phyloP scores from a whole-genome alignment of 37 sponge, comb jelly and placozoan species.

The Cliona cf. orientalis region DNA sequence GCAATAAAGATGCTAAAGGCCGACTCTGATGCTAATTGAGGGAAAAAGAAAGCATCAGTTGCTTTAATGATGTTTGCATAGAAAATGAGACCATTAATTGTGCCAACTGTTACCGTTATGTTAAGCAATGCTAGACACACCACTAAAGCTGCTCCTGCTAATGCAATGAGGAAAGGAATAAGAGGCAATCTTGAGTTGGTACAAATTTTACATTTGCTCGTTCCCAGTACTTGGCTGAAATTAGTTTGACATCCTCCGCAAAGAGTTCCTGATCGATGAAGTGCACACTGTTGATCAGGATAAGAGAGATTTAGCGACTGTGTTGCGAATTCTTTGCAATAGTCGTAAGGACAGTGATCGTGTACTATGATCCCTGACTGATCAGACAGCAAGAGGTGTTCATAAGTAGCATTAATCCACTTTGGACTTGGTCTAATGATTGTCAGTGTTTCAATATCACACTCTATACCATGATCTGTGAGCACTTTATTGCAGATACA shows the following conservation, averaged over 20 bases:
- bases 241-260: background rate
- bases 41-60: background rate
- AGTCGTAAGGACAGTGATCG: background rate
- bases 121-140: background rate
- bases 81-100: background rate
- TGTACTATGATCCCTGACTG: background rate
- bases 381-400: too few species aligned
- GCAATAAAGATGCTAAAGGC: too few species aligned
- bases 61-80: background rate
- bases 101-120: background rate
- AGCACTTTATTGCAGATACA: too few species aligned
- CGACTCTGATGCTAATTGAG: too few species aligned
- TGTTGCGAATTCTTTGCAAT: background rate
- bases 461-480: too few species aligned
- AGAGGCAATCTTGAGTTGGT: background rate
- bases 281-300: background rate
- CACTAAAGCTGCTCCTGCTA: background rate
- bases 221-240: background rate
- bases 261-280: background rate
- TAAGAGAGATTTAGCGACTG: background rate
- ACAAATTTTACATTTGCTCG: background rate
- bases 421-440: too few species aligned
- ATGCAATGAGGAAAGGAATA: background rate
- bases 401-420: too few species aligned
- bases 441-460: too few species aligned